phyloP scores from a whole-genome alignment of 2,113 vertebrate species.

The Hippocampus comes region DNA sequence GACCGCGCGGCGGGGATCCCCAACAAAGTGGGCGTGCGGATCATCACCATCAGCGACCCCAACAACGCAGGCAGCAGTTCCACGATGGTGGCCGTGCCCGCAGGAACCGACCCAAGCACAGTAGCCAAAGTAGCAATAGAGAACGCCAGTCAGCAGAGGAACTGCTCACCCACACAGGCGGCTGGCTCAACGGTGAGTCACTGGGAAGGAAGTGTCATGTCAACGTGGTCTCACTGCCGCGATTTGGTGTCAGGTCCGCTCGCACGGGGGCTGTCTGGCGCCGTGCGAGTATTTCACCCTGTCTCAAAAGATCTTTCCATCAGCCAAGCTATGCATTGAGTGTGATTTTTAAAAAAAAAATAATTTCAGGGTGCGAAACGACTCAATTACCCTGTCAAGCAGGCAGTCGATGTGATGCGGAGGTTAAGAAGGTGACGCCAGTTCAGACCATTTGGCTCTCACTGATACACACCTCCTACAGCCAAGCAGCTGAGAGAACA shows the following conservation, averaged over 20 bases:
- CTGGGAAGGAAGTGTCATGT: slow-evolving; percentile 1
- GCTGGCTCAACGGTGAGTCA: slow-evolving; percentile 82
- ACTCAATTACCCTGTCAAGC: neutral
- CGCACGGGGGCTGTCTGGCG: neutral
- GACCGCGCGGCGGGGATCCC: slow-evolving; percentile 88
- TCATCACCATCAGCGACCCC: slow-evolving; percentile 99
- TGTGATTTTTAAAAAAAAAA: neutral
- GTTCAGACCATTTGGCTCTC: slow-evolving; percentile 68
- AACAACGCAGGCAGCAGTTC: slow-evolving; percentile 96
- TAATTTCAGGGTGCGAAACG: neutral
- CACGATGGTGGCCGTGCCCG: slow-evolving; percentile 98
- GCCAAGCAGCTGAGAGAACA: slow-evolving; percentile 67
- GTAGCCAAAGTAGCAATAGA: slow-evolving; percentile 99
- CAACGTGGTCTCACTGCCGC: neutral
- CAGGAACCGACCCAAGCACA: slow-evolving; percentile 96
- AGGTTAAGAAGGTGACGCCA: slow-evolving; percentile 75
- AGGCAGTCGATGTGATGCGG: slow-evolving; percentile 24
- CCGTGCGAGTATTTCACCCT: neutral
- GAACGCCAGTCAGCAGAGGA: slow-evolving; percentile 94
- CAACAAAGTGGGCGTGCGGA: slow-evolving; percentile 96
- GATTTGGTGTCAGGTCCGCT: slow-evolving; percentile 9
- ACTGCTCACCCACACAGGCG: slow-evolving; percentile 79
- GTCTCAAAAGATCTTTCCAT: too few relatives aligned
- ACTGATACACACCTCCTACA: slow-evolving; percentile 77
- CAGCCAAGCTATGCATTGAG: neutral